Percentiles rank a stretch among this genome's conserved stretches.
These are phyloP conservation scores for Nemurella pictetii DNA, from an alignment of 2,888 invertebrate species.

Conservation along the genomic window DNA sequence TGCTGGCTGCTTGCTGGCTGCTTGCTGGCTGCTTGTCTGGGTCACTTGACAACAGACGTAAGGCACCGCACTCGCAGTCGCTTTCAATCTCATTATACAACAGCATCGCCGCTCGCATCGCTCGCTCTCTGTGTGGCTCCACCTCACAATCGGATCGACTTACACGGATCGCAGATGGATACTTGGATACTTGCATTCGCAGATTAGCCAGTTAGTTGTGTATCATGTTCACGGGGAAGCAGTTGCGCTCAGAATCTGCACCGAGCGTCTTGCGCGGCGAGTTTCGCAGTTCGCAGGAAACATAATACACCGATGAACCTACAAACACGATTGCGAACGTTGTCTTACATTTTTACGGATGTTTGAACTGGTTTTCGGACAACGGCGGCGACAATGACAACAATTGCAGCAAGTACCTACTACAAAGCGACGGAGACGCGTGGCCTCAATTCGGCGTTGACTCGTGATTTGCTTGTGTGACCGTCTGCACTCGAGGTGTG, in stretches of 20 bases:
- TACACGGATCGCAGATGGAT: too few relatives aligned
- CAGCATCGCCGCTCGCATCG: background rate
- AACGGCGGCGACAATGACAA: background rate
- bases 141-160: too few relatives aligned
- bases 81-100: background rate
- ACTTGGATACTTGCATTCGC: too few relatives aligned
- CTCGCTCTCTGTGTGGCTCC: background rate
- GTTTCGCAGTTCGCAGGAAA: background rate
- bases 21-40: background rate
- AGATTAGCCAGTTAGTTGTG: background rate
- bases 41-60: background rate
- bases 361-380: background rate
- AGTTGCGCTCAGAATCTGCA: background rate
- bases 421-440: background rate
- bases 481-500: background rate
- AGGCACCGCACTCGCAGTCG: background rate
- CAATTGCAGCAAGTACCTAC: background rate
- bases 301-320: background rate
- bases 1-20: too few relatives aligned
- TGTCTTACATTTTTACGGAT: slow-evolving; percentile 13
- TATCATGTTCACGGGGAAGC: too few relatives aligned
- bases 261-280: background rate
- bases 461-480: background rate
- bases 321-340: background rate
- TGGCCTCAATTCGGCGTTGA: background rate